Percentiles rank a stretch among this genome's conserved stretches.
Evolutionary conservation across 1,140 invertebrate genomes (phyloP).

Genomic region (Leptinotarsa defecta): DNA sequence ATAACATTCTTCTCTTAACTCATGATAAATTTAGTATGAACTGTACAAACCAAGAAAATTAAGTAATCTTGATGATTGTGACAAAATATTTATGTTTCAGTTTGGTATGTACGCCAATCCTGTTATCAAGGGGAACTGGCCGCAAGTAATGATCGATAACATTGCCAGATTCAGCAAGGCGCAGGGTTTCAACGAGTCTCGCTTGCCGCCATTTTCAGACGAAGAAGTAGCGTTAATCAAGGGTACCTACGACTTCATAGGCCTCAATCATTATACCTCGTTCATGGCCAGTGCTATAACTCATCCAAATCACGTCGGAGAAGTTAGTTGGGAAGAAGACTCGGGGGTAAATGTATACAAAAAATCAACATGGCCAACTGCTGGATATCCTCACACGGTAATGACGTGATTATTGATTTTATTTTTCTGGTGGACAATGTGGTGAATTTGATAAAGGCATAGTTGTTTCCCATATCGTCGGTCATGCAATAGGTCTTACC

Average conservation of each 20-base stretch:
- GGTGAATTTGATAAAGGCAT: too few relatives aligned
- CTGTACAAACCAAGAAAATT: too few relatives aligned
- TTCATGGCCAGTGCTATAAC: constrained; percentile 11
- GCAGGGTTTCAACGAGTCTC: constrained; percentile 64
- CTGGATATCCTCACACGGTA: neutral
- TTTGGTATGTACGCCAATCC: constrained; percentile 68
- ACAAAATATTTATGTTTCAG: constrained; percentile 49
- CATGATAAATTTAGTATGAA: neutral
- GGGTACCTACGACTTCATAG: constrained; percentile 66
- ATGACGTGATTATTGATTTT: too few relatives aligned
- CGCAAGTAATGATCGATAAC: constrained; percentile 63
- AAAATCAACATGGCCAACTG: neutral
- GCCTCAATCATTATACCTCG: constrained; percentile 65
- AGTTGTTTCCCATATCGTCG: too few relatives aligned
- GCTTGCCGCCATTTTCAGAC: constrained; percentile 65
- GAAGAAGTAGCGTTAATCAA: constrained; percentile 63
- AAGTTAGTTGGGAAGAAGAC: constrained; percentile 17
- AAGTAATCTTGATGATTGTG: too few relatives aligned
- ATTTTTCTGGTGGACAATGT: too few relatives aligned
- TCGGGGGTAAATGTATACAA: constrained; percentile 1
- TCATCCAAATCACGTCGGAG: neutral
- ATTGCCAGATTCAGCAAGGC: constrained; percentile 62
- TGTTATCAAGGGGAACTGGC: constrained; percentile 70
- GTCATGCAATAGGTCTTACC: too few relatives aligned
- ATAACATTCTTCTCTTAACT: too few relatives aligned